A percentile compares a stretch with the other conserved stretches of the same genome.
phyloP scores from a whole-genome alignment of 2,888 invertebrate genomes.

The Harmothoe impar region DNA sequence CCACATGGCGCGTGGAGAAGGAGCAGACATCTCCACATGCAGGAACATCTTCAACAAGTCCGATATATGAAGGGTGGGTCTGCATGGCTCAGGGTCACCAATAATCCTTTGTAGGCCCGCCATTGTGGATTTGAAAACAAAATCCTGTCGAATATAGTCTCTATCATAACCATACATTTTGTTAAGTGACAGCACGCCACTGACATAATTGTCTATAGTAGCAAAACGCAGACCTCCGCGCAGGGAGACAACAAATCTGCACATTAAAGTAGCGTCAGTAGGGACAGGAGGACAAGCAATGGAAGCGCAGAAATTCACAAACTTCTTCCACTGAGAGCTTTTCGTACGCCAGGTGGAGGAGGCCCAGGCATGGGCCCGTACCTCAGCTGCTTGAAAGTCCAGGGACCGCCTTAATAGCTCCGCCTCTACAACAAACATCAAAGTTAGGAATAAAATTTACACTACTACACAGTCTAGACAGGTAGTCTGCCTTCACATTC shows the following conservation, averaged over 20 bases:
- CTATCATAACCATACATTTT: neutral
- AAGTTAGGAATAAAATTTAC: neutral
- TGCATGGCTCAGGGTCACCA: neutral
- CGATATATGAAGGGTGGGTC: neutral
- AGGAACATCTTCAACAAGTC: neutral
- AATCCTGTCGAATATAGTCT: neutral
- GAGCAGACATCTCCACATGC: neutral
- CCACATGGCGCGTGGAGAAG: neutral
- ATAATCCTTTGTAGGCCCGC: neutral
- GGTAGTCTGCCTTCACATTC: neutral
- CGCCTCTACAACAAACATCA: neutral
- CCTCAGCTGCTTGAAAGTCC: neutral
- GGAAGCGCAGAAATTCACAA: neutral
- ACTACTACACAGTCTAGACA: neutral
- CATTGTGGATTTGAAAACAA: neutral
- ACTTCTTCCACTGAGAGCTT: neutral
- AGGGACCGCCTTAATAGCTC: neutral
- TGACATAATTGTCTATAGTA: neutral
- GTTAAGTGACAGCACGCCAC: neutral
- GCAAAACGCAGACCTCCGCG: neutral
- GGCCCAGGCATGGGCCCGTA: neutral
- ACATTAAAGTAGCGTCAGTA: neutral
- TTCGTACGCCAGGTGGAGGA: neutral
- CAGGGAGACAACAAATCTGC: neutral
- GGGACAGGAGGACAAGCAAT: neutral